Percentiles rank a stretch among this genome's conserved stretches.
Conservation (phyloP, 2,797 vertebrate genomes). For the Fundulus diaphanus region DNA sequence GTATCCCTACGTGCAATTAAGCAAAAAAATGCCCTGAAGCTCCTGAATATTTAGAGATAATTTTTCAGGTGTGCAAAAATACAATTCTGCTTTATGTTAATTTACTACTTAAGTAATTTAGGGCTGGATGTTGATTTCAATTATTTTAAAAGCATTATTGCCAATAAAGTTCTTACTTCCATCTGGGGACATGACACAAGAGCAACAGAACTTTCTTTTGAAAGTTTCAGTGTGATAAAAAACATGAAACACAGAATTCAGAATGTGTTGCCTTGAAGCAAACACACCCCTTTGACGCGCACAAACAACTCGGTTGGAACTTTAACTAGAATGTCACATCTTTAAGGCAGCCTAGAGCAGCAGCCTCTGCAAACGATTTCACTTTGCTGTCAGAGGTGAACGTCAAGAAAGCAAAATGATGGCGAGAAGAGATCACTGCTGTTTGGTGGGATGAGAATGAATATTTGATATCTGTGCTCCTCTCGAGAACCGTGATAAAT, state of each 20-base stretch:
- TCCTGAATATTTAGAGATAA: background rate
- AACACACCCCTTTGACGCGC: background rate
- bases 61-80: background rate
- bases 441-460: conserved; percentile 62
- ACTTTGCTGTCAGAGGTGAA: conserved; percentile 36
- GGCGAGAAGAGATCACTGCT: conserved; percentile 29
- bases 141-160: background rate
- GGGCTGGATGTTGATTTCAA: background rate
- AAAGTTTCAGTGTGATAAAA: background rate
- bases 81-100: background rate
- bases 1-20: background rate
- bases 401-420: conserved; percentile 18
- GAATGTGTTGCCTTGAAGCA: background rate
- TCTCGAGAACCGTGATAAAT: conserved; percentile 64
- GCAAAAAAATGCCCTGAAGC: background rate
- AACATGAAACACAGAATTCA: background rate
- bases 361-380: conserved; percentile 20
- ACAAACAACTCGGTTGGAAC: conserved; percentile 4
- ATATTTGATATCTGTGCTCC: conserved; percentile 69
- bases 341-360: background rate
- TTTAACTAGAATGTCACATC: conserved; percentile 13
- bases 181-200: background rate
- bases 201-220: conserved; percentile 2
- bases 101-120: background rate
- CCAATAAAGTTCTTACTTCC: background rate